A percentile compares a stretch with the other conserved stretches of the same genome.
Conservation (phyloP, 1,140 invertebrate genomes). For the Leptinotarsa lineolata region DNA sequence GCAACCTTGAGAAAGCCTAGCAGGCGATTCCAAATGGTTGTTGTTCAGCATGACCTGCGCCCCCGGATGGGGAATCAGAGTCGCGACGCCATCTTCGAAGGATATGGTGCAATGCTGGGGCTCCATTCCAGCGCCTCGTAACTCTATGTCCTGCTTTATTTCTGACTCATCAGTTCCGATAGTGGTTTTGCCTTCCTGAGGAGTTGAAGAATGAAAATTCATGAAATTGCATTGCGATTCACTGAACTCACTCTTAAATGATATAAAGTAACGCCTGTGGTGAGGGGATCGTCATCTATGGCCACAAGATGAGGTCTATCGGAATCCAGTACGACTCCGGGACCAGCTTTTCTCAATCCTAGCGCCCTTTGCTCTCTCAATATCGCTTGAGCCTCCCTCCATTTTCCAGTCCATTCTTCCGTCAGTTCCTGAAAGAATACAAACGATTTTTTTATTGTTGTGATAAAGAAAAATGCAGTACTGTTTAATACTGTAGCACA, state of each 20-base stretch:
- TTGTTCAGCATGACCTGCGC: slow-evolving; percentile 87
- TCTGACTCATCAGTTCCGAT: slow-evolving; percentile 76
- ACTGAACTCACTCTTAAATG: slow-evolving; percentile 72
- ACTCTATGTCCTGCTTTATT: slow-evolving; percentile 74
- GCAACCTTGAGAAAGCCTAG: slow-evolving; percentile 74
- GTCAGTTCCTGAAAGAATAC: slow-evolving; percentile 63
- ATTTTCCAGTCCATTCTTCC: slow-evolving; percentile 92
- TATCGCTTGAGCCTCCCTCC: slow-evolving; percentile 88
- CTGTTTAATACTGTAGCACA: no score
- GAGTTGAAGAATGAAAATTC: neutral
- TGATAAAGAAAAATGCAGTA: no score
- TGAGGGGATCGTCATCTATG: slow-evolving; percentile 88
- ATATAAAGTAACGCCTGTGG: slow-evolving; percentile 89
- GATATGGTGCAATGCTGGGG: slow-evolving; percentile 82
- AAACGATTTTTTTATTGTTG: neutral
- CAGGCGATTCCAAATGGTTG: slow-evolving; percentile 72
- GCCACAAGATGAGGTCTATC: slow-evolving; percentile 89
- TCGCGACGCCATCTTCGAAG: slow-evolving; percentile 74
- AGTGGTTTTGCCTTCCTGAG: slow-evolving; percentile 71
- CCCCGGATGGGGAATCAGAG: slow-evolving; percentile 69
- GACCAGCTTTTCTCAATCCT: slow-evolving; percentile 80
- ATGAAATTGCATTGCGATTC: neutral
- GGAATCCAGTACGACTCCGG: slow-evolving; percentile 89
- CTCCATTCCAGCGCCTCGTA: slow-evolving; percentile 76
- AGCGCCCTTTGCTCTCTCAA: slow-evolving; percentile 85